Conservation (phyloP, 2,113 vertebrate species). For the Saccopteryx leptura region DNA sequence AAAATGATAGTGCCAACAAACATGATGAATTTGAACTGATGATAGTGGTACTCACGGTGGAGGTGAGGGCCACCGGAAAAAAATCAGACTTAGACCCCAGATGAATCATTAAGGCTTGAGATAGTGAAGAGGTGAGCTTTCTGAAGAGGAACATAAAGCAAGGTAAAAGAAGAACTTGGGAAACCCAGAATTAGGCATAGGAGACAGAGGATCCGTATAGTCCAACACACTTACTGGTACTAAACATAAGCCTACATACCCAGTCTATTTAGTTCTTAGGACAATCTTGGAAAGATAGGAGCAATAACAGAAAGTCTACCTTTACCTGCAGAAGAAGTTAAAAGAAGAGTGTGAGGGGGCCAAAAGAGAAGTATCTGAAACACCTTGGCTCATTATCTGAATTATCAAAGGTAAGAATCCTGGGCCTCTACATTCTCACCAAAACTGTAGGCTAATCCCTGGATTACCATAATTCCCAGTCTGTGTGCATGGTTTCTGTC, state of each 20-base stretch:
- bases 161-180: background rate
- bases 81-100: background rate
- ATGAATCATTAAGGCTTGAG: background rate
- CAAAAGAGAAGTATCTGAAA: background rate
- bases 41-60: background rate
- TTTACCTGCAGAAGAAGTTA: background rate
- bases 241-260: background rate
- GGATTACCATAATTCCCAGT: background rate
- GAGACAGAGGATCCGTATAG: background rate
- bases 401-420: background rate
- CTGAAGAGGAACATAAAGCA: background rate
- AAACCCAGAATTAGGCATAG: background rate
- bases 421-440: background rate
- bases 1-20: background rate
- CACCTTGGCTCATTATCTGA: background rate
- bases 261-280: background rate
- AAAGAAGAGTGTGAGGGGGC: background rate
- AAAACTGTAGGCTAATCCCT: background rate
- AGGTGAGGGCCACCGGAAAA: background rate
- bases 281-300: background rate
- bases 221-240: background rate
- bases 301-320: background rate
- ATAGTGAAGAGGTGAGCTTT: background rate
- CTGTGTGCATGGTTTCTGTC: background rate
- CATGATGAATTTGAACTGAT: background rate